Percentiles rank a stretch among this genome's conserved stretches.
These are phyloP conservation scores for Chaetops frenatus DNA, from an alignment of 2,113 vertebrate species.

Conservation along the genomic window DNA sequence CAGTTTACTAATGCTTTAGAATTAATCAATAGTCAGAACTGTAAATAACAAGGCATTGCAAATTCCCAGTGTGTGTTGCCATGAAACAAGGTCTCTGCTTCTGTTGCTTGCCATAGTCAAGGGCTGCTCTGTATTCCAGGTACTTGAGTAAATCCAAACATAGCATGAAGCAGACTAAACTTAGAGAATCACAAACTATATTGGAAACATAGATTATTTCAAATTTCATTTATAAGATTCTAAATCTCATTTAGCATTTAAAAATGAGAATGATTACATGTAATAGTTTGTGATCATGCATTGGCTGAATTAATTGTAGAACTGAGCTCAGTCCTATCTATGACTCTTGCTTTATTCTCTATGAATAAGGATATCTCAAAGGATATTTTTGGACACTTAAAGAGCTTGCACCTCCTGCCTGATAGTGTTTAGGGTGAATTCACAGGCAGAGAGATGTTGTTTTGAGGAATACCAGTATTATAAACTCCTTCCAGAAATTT, in stretches of 20 bases:
- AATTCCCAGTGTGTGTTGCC: not conserved
- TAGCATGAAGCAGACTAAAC: not conserved
- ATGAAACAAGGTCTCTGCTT: not conserved
- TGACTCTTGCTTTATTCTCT: not conserved
- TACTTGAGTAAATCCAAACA: not conserved
- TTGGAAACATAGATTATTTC: not conserved
- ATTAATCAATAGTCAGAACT: not conserved
- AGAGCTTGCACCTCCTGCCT: not conserved
- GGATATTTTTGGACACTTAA: not conserved
- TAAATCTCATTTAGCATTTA: not conserved
- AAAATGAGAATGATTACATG: not conserved
- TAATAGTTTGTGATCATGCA: not conserved
- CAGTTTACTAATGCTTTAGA: not conserved
- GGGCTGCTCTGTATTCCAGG: not conserved
- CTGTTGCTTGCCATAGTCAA: rapidly evolving
- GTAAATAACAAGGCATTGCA: not conserved
- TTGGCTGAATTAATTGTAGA: not conserved
- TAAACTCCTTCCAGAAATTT: not conserved
- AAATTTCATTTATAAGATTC: not conserved
- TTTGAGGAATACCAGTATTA: not conserved
- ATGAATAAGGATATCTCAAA: not conserved
- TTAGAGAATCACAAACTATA: not conserved
- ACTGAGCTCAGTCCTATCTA: not conserved
- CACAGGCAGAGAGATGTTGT: not conserved
- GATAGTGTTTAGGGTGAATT: not conserved